These are phyloP conservation scores for Cephus sareptanus DNA, from an alignment of 2,888 invertebrate species.

Conservation along the genomic window DNA sequence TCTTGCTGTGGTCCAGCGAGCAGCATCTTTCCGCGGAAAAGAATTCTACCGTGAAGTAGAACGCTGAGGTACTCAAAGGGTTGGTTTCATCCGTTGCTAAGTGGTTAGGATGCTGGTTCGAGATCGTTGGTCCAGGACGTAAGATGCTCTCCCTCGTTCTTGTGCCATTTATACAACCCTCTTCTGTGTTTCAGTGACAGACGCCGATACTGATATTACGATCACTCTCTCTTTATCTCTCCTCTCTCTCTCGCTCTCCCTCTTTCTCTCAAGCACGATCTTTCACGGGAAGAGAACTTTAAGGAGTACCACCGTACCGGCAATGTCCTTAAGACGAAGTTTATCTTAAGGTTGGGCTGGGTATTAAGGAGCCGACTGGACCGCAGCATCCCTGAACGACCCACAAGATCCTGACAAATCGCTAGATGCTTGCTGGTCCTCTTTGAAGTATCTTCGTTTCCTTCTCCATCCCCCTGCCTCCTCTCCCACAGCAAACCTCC, in stretches of 20 bases:
- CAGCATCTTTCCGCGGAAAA: background rate
- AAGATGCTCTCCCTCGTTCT: background rate
- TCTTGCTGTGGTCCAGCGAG: background rate
- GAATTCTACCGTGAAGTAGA: background rate
- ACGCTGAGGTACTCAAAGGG: background rate
- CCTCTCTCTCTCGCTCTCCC: slow-evolving; percentile 3
- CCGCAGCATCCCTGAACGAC: slow-evolving; percentile 16
- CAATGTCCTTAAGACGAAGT: slow-evolving; percentile 51
- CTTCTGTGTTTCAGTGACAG: background rate
- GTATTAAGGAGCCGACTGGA: slow-evolving; percentile 21
- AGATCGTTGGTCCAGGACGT: background rate
- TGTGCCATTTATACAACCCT: background rate
- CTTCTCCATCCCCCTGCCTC: background rate
- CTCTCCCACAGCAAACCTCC: slow-evolving; percentile 19
- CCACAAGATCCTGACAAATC: slow-evolving; percentile 50
- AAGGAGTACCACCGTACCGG: slow-evolving; percentile 39
- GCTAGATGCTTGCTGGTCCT: slow-evolving; percentile 40
- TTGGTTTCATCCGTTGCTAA: background rate
- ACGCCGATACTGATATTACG: background rate
- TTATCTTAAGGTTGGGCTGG: slow-evolving; percentile 40
- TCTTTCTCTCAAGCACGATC: slow-evolving; percentile 6
- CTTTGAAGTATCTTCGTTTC: slow-evolving; percentile 47
- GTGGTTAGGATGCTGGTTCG: background rate
- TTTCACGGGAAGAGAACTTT: slow-evolving; percentile 39
- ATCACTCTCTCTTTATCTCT: background rate